phyloP scores from a whole-genome alignment of 2,888 invertebrate genomes.

The Chironomus tentans region DNA sequence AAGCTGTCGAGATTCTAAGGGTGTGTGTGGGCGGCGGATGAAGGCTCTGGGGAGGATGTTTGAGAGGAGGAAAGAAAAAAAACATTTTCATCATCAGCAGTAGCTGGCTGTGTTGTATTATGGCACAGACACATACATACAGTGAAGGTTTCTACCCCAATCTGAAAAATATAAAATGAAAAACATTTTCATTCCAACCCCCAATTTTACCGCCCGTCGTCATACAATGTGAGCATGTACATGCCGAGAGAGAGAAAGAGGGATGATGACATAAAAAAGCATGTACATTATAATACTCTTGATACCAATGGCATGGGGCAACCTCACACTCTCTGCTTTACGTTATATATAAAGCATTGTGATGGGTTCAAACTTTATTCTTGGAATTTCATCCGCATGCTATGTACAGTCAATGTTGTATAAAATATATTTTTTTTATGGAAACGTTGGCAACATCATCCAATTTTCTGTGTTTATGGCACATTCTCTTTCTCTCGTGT shows the following conservation, averaged over 20 bases:
- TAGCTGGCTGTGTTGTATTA: too few species aligned
- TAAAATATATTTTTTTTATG: constrained; percentile 12
- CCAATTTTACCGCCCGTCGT: neutral
- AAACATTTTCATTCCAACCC: neutral
- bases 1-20: neutral
- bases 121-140: constrained; percentile 17
- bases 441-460: constrained; percentile 25
- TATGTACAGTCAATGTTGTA: neutral
- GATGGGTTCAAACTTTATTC: neutral
- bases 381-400: constrained; percentile 22
- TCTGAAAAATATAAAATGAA: too few species aligned
- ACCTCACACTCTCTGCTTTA: neutral
- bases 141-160: neutral
- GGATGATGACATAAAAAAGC: neutral
- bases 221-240: constrained; percentile 3
- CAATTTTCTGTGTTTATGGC: constrained; percentile 27
- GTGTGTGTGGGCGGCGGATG: neutral
- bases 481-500: constrained; percentile 11
- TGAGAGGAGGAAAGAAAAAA: neutral
- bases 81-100: constrained; percentile 22
- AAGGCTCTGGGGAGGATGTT: neutral
- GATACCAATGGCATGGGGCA: neutral
- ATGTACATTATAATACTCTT: neutral
- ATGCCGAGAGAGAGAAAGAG: neutral
- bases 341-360: neutral